Evolutionary conservation across 64 coral and sea anemone genomes (phyloP).

Genomic region (Trachythela sp.): DNA sequence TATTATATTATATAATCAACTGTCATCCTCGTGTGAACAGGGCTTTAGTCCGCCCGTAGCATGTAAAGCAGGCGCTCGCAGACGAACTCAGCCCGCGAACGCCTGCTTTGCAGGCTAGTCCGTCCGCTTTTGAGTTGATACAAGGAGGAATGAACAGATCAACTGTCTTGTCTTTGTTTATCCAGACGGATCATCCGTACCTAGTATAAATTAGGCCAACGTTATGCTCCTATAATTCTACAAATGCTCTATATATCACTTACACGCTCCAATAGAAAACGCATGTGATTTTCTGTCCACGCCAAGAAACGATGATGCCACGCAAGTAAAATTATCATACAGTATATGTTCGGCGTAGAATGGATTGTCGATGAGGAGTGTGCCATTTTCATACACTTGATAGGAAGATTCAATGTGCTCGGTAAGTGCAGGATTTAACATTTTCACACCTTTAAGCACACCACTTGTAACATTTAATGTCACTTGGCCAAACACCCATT

Average conservation of each 20-base stretch:
- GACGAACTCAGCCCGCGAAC: too few relatives aligned
- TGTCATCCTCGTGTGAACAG: too few relatives aligned
- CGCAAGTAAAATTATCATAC: neutral
- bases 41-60: too few relatives aligned
- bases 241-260: neutral
- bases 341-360: neutral
- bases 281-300: neutral
- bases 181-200: too few relatives aligned
- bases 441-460: neutral
- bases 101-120: too few relatives aligned
- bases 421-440: neutral
- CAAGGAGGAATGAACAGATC: too few relatives aligned
- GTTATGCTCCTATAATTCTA: too few relatives aligned
- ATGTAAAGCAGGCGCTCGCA: too few relatives aligned
- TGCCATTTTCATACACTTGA: neutral
- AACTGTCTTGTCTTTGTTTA: too few relatives aligned
- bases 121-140: too few relatives aligned
- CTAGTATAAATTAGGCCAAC: too few relatives aligned
- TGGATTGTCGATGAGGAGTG: neutral
- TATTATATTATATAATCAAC: too few relatives aligned
- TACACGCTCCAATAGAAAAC: neutral
- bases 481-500: neutral
- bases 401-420: neutral
- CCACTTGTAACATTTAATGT: neutral
- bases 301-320: neutral